Evolutionary conservation across 2,113 vertebrate species (phyloP).

Genomic region (Aphyosemion australe): DNA sequence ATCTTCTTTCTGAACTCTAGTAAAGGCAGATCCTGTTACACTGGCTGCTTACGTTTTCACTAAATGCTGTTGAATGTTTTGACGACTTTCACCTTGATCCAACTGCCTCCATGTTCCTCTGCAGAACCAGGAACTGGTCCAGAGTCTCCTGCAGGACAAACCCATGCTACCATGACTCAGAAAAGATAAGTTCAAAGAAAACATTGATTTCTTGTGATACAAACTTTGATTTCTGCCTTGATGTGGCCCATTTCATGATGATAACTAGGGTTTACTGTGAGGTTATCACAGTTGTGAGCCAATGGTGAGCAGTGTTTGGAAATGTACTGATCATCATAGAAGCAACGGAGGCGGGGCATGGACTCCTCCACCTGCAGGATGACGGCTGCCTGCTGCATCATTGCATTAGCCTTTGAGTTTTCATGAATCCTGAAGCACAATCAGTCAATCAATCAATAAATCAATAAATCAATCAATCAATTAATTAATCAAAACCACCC

Average conservation of each 20-base stretch:
- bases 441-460: background rate
- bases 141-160: conserved; percentile 61
- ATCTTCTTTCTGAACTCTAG: conserved; percentile 8
- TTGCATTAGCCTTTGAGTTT: conserved; percentile 72
- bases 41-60: background rate
- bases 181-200: background rate
- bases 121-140: conserved; percentile 62
- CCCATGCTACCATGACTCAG: background rate
- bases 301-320: conserved; percentile 62
- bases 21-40: background rate
- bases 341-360: conserved; percentile 56
- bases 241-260: conserved; percentile 57
- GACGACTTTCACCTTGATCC: conserved; percentile 13
- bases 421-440: conserved; percentile 66
- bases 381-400: conserved; percentile 77
- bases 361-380: conserved; percentile 75
- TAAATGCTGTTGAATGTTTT: no score
- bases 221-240: conserved; percentile 68
- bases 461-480: background rate
- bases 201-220: background rate
- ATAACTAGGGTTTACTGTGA: conserved; percentile 37
- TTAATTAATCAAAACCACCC: no score
- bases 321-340: conserved; percentile 64
- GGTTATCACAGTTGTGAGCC: conserved; percentile 43
- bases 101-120: conserved; percentile 23